These are phyloP conservation scores for Spizaetus ornatus DNA, from an alignment of 2,113 vertebrate species.

Conservation along the genomic window DNA sequence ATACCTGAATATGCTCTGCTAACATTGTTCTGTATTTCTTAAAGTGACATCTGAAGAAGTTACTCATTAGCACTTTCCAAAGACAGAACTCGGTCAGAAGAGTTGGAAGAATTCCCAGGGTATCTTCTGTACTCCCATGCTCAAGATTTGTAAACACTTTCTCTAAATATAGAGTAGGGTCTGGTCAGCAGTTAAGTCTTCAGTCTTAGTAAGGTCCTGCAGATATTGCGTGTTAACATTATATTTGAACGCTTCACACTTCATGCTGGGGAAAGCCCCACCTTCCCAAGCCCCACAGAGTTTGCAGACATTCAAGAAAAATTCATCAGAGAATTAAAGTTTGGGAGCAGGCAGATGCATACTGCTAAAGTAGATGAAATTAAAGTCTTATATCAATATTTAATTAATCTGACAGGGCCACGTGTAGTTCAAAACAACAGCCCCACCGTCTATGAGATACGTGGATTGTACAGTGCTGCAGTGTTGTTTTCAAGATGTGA, in stretches of 20 bases:
- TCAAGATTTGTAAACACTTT: not conserved
- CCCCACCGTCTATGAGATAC: not conserved
- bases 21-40: not conserved
- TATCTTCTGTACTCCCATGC: not conserved
- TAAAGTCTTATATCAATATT: not conserved
- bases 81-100: not conserved
- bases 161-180: constrained; percentile 4
- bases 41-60: not conserved
- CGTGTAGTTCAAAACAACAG: not conserved
- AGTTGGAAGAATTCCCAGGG: constrained; percentile 34
- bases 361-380: not conserved
- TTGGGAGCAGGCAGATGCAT: not conserved
- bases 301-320: not conserved
- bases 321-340: not conserved
- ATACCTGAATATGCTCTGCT: not conserved
- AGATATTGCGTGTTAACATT: accelerated
- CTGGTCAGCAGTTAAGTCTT: not conserved
- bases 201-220: not conserved
- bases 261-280: accelerated
- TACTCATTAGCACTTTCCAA: not conserved
- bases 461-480: not conserved
- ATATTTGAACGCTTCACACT: not conserved
- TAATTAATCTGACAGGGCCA: not conserved
- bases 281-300: not conserved
- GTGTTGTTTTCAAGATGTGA: not conserved